phyloP scores from a whole-genome alignment of 2,113 vertebrate genomes.

The Pavo muticus region DNA sequence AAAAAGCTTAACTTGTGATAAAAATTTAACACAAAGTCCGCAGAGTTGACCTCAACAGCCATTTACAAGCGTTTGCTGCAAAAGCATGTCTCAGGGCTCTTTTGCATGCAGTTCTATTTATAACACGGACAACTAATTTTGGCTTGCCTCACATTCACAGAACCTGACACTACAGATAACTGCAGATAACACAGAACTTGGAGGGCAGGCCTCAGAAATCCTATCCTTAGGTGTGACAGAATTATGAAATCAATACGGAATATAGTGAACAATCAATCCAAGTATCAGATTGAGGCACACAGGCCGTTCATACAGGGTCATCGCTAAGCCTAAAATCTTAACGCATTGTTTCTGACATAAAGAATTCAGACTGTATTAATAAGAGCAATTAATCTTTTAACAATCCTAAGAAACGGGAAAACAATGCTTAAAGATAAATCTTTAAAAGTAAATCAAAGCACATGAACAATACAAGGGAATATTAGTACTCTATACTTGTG shows the following conservation, averaged over 20 bases:
- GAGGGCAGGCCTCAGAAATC: constrained; percentile 4
- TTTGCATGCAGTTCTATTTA: constrained; percentile 35
- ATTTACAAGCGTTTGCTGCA: constrained; percentile 1
- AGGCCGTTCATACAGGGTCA: too few species aligned
- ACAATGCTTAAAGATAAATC: neutral
- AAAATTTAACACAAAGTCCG: neutral
- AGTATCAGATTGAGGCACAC: neutral
- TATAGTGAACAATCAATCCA: neutral
- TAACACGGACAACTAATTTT: neutral
- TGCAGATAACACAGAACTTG: neutral
- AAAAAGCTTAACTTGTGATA: neutral
- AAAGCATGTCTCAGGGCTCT: neutral
- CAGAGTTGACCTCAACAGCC: neutral
- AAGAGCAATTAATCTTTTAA: neutral
- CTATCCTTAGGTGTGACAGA: neutral
- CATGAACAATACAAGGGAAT: neutral
- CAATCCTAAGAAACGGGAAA: neutral
- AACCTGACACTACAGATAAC: neutral
- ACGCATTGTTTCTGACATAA: neutral
- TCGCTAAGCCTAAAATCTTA: neutral
- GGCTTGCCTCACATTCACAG: neutral
- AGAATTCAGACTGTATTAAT: neutral
- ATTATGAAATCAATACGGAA: neutral
- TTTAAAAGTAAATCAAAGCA: neutral
- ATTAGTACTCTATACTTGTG: neutral